Percentiles rank a stretch among this genome's conserved stretches.
phyloP scores from a whole-genome alignment of 2,797 vertebrate genomes.

The Sciaenops ocellatus region DNA sequence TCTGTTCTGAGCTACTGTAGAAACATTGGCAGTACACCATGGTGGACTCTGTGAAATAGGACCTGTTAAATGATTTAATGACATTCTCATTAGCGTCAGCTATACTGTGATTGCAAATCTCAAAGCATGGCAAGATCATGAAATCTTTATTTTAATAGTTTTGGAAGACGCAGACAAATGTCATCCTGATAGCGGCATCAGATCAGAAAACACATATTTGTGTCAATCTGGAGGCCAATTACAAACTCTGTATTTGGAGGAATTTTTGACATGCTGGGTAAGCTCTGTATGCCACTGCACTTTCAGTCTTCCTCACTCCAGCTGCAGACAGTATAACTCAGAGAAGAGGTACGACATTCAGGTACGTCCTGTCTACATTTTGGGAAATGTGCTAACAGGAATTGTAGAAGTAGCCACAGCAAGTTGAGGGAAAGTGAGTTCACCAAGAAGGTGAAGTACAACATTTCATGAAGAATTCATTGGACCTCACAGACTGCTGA shows the following conservation, averaged over 20 bases:
- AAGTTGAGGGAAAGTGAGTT: background rate
- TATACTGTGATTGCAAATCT: no score
- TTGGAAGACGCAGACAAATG: no score
- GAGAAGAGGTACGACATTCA: background rate
- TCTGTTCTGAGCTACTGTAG: no score
- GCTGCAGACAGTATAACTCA: background rate
- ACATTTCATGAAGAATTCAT: background rate
- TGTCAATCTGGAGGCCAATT: background rate
- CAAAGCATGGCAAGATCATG: no score
- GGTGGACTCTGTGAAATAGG: no score
- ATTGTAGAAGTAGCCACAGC: background rate
- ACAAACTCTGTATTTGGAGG: background rate
- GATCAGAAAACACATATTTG: background rate
- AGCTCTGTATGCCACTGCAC: background rate
- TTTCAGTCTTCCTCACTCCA: background rate
- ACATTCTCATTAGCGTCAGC: no score
- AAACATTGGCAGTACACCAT: no score
- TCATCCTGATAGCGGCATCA: background rate
- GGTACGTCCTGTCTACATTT: background rate
- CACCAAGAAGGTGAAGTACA: background rate
- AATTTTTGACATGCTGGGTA: background rate
- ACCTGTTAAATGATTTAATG: no score
- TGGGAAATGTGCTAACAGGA: background rate
- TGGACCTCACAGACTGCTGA: slow-evolving; percentile 18
- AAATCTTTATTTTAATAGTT: no score